These are phyloP conservation scores for Myrmecophaga tridactyla DNA, from an alignment of 2,113 vertebrate species.

Conservation along the genomic window DNA sequence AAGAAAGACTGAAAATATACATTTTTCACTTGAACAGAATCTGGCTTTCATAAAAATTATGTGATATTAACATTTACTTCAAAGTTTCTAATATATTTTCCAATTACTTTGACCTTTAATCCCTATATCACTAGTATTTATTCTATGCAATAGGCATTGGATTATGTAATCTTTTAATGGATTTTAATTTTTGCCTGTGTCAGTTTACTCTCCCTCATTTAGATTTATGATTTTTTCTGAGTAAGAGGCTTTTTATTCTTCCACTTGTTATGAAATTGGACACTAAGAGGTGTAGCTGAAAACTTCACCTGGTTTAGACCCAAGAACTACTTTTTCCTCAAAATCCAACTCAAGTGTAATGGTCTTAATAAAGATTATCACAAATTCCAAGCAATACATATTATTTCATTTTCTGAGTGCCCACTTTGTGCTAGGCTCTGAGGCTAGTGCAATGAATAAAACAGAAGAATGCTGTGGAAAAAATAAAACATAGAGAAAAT, in stretches of 20 bases:
- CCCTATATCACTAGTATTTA: neutral
- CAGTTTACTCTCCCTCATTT: neutral
- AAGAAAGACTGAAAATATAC: neutral
- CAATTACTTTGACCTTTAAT: neutral
- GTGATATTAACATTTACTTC: conserved; percentile 2
- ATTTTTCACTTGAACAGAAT: neutral
- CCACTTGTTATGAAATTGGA: neutral
- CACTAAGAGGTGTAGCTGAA: neutral
- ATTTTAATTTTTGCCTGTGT: neutral
- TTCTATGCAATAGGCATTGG: neutral
- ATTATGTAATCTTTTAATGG: neutral
- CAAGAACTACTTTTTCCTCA: neutral
- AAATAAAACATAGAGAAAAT: neutral
- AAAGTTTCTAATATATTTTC: conserved; percentile 8
- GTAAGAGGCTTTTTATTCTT: neutral
- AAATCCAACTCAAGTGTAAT: neutral
- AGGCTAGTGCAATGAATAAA: neutral
- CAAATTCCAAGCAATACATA: neutral
- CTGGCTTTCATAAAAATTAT: conserved; percentile 5
- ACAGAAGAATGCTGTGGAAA: neutral
- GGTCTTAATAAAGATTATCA: neutral
- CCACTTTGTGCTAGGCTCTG: neutral
- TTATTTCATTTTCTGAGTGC: neutral
- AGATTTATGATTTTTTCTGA: neutral
- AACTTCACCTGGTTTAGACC: neutral